These are phyloP conservation scores for Helicorthomorpha holstii DNA, from an alignment of 1,140 invertebrate genomes.

Conservation along the genomic window DNA sequence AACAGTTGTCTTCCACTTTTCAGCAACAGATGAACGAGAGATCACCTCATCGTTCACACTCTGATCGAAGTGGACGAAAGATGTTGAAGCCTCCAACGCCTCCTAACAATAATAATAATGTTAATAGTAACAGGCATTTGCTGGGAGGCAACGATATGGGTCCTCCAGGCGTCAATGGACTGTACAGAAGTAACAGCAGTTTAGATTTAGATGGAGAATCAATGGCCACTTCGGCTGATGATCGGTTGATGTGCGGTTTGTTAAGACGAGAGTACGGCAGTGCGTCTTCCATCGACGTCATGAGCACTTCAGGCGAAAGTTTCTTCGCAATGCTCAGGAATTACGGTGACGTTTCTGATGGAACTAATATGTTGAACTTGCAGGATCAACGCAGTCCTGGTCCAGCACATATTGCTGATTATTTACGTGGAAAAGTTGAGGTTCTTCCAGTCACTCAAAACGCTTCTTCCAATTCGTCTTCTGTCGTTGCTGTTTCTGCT, in stretches of 20 bases:
- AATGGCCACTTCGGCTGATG: slow-evolving; percentile 11
- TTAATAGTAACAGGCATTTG: slow-evolving; percentile 7
- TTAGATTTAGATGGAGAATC: slow-evolving; percentile 38
- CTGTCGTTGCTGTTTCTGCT: too few relatives aligned
- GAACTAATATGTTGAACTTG: slow-evolving; percentile 29
- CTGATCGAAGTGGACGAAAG: slow-evolving; percentile 5
- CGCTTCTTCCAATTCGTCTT: slow-evolving; percentile 22
- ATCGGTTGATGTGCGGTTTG: slow-evolving; percentile 10
- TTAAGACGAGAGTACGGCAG: slow-evolving; percentile 38
- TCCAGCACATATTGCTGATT: slow-evolving; percentile 35
- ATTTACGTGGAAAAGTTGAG: slow-evolving; percentile 32
- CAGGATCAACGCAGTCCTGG: slow-evolving; percentile 43
- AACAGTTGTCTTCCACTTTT: too few relatives aligned
- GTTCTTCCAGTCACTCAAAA: slow-evolving; percentile 16
- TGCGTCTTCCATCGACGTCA: slow-evolving; percentile 48
- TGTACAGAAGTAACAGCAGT: slow-evolving; percentile 47
- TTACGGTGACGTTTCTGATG: slow-evolving; percentile 26
- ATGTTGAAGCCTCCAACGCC: too few relatives aligned
- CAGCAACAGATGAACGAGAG: too few relatives aligned
- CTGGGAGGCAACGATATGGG: neutral
- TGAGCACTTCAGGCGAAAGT: slow-evolving; percentile 38
- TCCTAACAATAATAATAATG: slow-evolving; percentile 1
- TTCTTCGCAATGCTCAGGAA: slow-evolving; percentile 62
- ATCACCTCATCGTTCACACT: slow-evolving; percentile 9
- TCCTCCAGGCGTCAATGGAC: slow-evolving; percentile 7